These are phyloP conservation scores for Mugil cephalus DNA, from an alignment of 2,113 vertebrate species.

Conservation along the genomic window DNA sequence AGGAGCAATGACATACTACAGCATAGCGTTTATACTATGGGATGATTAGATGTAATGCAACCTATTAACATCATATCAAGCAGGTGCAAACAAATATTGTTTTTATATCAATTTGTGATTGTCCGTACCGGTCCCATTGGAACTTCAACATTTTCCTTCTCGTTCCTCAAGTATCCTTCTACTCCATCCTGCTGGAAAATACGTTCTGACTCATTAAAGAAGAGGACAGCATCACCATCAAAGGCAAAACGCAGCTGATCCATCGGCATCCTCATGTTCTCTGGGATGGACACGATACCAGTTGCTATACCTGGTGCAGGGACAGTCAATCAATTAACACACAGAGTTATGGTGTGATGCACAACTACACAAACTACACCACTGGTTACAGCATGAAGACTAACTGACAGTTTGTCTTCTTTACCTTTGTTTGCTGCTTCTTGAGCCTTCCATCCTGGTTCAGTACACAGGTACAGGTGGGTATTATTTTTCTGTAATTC, in stretches of 20 bases:
- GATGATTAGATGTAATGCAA: no score
- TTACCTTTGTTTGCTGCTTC: not conserved
- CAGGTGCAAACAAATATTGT: no score
- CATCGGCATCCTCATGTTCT: not conserved
- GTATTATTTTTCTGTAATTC: not conserved
- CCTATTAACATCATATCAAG: no score
- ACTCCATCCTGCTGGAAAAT: not conserved
- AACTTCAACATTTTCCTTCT: not conserved
- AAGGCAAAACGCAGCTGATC: conserved; percentile 1
- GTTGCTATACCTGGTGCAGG: not conserved
- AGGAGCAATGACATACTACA: not conserved
- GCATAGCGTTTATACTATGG: not conserved
- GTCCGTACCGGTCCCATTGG: not conserved
- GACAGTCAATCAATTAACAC: not conserved
- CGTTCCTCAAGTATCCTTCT: not conserved
- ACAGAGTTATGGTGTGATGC: no score
- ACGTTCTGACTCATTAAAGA: not conserved
- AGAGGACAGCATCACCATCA: not conserved
- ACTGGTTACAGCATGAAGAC: no score
- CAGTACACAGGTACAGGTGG: not conserved
- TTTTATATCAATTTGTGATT: not conserved
- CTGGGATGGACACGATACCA: not conserved
- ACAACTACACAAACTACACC: no score
- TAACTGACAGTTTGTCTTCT: no score
- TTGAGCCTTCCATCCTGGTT: not conserved